Percentiles rank a stretch among this genome's conserved stretches.
These are phyloP conservation scores for Henicopernis longicauda DNA, from an alignment of 2,113 vertebrate genomes.

Conservation along the genomic window DNA sequence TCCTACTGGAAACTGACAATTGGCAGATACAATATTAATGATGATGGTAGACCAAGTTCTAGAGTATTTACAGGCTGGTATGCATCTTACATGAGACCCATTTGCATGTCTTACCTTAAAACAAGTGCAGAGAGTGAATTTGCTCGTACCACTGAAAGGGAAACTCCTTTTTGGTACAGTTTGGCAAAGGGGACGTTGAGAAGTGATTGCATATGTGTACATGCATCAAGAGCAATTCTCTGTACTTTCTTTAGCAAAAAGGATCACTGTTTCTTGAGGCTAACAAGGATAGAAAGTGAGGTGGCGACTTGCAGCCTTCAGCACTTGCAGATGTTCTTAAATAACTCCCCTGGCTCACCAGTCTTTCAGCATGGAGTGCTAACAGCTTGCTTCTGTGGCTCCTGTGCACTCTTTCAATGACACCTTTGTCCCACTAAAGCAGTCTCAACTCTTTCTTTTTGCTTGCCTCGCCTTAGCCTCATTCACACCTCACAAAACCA, in stretches of 20 bases:
- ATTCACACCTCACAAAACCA: not conserved
- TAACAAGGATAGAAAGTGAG: not conserved
- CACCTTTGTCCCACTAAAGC: not conserved
- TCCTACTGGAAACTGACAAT: not conserved
- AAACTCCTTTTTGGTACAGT: not conserved
- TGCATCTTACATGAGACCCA: not conserved
- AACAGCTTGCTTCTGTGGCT: not conserved
- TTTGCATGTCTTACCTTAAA: not conserved
- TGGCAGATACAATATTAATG: not conserved
- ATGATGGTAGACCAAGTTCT: not conserved
- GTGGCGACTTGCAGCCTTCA: not conserved
- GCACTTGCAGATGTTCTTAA: not conserved
- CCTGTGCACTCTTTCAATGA: not conserved
- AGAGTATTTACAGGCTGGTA: not conserved
- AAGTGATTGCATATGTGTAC: not conserved
- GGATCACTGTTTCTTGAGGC: not conserved
- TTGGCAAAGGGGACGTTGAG: not conserved
- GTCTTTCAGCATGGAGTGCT: not conserved
- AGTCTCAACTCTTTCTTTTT: not conserved
- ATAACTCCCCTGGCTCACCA: not conserved
- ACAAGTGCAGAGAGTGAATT: not conserved
- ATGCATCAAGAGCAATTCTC: not conserved
- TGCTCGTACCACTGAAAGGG: fast-evolving
- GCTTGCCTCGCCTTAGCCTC: not conserved
- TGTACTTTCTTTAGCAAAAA: not conserved